Base-by-base conservation (phyloP, 2,888 invertebrate species). In the Ectemnius continuus region DNA sequence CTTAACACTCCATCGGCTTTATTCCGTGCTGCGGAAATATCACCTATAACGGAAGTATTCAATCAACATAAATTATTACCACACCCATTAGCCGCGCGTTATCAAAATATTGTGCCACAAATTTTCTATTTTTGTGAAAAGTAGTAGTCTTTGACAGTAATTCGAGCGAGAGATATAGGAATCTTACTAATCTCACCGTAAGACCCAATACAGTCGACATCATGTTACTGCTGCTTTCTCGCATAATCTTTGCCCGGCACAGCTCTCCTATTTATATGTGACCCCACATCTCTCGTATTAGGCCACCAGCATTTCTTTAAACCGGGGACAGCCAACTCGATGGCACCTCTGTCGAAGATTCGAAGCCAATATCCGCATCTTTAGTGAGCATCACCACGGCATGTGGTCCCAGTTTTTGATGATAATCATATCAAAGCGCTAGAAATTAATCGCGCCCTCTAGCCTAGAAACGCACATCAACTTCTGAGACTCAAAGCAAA, bases 301-400 rank as follows among this genome's bases (percentile, higher is more conserved):
- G 58, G 58, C 58, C 58, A 58, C 58, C 58, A 58, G 58, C 58
- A 58, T 58, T 16, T 26, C 20, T 13, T 58, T 58, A 58, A 58
- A 20, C 26, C 58, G 26, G 23, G 18, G 20, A 23, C 14, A 58
- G 58, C 58, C 58, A 58, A 23, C 4, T 23, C 20, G 58, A 58
- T 58, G 58, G 58, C 20, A 58, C 58, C 26, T 58, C 58, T 58
- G 58, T 28, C 26, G 26, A 18, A n/a, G 26, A 23, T 58, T 58
- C 58, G 13, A 26, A 13, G 14, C 4, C 58, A 20, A 4, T 20
- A 58, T 58, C 26, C 18, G 13, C 58, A 20, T 58, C 58, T 13
- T 26, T 58, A 23, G 20, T 18, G 26, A 58, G 26, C 14, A 23
- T 58, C 5, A 58, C 58, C 20, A 58, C 58, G 18, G 58, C 23